Evolutionary conservation across 1,140 invertebrate species (phyloP), one percentile per base, ranked within the genome.

Genomic region (Rhynchophorus ferrugineus): DNA sequence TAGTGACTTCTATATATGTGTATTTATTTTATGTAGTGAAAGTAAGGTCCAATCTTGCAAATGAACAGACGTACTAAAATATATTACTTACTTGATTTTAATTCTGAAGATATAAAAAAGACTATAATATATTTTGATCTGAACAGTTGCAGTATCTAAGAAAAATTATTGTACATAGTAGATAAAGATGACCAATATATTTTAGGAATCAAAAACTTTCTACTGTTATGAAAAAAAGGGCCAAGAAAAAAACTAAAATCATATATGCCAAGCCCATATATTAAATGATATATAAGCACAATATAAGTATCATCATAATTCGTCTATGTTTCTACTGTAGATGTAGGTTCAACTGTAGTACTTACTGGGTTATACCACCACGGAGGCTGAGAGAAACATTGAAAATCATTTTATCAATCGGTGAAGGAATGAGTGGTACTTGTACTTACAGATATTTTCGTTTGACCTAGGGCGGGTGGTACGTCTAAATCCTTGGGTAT

Each of bases 331-430:
- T 38, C 29, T 34, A 35, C 44, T 2, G 44, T 46, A 39, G 33
- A 41, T 3, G 24, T 13, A 16, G 42, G 14, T 37, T 38, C 34
- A 38, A 45, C 36, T 43, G 47, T 58, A 52, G 59, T 77, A 86
- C 86, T 89, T 78, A 90, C 87, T 70, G 87, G 86, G 71, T 86
- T 85, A 72, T 89, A 89, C 87, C 87, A 89, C 87, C 87, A 90
- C 63, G 83, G 79, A 67, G 87, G 87, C 87, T 89, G 56, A 53
- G 19, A 41, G 19, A 41, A n/a, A n/a, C 6, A 16, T 17, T 41
- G 5, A 5, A 17, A 18, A 16, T 3, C 38, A 17, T 41, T 11
- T 29, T 29, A 6, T 29, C 11, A 11, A 29, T 29, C 24, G 11
- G 11, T 3, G 20, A 44, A 17, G 5, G 13, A 3, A 5, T 44